A percentile compares a stretch with the other conserved stretches of the same genome.
These are phyloP conservation scores for Mamestra configurata DNA, from an alignment of 1,140 invertebrate species.

Conservation along the genomic window DNA sequence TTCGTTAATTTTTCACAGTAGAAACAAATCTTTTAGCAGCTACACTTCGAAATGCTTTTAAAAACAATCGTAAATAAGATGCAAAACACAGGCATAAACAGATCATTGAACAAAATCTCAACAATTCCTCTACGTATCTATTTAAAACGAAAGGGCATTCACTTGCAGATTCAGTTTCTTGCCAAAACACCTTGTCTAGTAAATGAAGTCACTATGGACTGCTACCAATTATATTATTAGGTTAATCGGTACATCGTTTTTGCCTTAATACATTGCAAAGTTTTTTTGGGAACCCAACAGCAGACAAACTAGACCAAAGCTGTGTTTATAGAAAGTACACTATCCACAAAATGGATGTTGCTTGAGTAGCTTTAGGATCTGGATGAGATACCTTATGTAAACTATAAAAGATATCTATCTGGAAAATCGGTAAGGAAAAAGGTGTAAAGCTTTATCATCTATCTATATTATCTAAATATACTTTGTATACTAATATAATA, in stretches of 20 bases:
- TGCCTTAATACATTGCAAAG: background rate
- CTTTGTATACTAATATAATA: too few relatives aligned
- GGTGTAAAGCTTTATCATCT: too few relatives aligned
- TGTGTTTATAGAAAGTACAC: background rate
- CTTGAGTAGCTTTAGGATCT: too few relatives aligned
- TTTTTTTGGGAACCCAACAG: background rate
- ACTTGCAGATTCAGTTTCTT: slow-evolving; percentile 10
- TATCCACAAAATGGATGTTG: too few relatives aligned
- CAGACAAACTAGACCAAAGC: background rate
- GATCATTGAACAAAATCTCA: slow-evolving; percentile 36
- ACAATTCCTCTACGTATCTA: slow-evolving; percentile 22
- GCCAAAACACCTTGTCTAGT: slow-evolving; percentile 28
- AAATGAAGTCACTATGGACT: slow-evolving; percentile 16
- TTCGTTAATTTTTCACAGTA: background rate
- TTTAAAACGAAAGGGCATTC: slow-evolving; percentile 34
- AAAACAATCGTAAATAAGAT: slow-evolving; percentile 21
- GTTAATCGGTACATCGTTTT: slow-evolving; percentile 7
- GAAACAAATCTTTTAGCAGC: background rate
- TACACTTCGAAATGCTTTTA: slow-evolving; percentile 18
- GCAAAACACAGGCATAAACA: slow-evolving; percentile 26
- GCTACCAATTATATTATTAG: background rate
- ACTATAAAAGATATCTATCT: too few relatives aligned
- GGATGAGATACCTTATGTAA: too few relatives aligned
- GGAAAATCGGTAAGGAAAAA: too few relatives aligned
- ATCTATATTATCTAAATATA: too few relatives aligned